Percentiles rank a stretch among this genome's conserved stretches.
These are phyloP conservation scores for Agrilus cyanescens DNA, from an alignment of 2,888 invertebrate species.

Conservation along the genomic window DNA sequence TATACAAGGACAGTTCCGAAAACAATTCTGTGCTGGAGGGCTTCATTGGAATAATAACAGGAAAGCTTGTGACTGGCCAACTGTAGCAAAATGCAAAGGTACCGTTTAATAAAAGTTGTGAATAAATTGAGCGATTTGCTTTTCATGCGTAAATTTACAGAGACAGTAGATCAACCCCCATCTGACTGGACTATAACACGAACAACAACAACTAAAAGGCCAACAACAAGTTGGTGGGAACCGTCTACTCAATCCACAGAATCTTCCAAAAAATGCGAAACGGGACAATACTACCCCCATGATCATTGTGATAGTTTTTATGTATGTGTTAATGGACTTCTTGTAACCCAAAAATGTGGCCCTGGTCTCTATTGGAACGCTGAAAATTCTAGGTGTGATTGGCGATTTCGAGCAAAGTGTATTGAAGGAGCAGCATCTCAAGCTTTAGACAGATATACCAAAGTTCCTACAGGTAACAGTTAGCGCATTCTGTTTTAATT, in stretches of 20 bases:
- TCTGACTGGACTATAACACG: constrained; percentile 15
- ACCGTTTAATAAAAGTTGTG: too few relatives aligned
- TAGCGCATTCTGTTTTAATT: too few relatives aligned
- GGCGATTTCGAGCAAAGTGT: constrained; percentile 56
- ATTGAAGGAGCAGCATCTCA: constrained; percentile 19
- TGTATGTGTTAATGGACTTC: constrained; percentile 63
- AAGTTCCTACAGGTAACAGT: constrained; percentile 5
- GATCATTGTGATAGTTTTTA: constrained; percentile 62
- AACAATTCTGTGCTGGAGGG: constrained; percentile 67
- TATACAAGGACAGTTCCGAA: constrained; percentile 55
- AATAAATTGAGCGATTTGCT: constrained; percentile 17
- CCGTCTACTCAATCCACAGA: constrained; percentile 1
- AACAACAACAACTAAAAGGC: constrained; percentile 14
- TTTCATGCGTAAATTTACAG: too few relatives aligned
- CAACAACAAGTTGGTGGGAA: not conserved
- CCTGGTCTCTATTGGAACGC: constrained; percentile 65
- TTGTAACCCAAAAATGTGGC: constrained; percentile 60
- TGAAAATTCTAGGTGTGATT: constrained; percentile 59
- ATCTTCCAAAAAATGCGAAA: constrained; percentile 38
- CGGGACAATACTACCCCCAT: constrained; percentile 65
- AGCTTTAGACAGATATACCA: constrained; percentile 10
- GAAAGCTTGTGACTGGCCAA: constrained; percentile 72
- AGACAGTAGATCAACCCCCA: constrained; percentile 5
- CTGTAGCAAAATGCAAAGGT: constrained; percentile 52
- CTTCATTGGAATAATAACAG: constrained; percentile 63